Evolutionary conservation across 2,888 invertebrate species (phyloP).

Genomic region (Amphipoea lucens): DNA sequence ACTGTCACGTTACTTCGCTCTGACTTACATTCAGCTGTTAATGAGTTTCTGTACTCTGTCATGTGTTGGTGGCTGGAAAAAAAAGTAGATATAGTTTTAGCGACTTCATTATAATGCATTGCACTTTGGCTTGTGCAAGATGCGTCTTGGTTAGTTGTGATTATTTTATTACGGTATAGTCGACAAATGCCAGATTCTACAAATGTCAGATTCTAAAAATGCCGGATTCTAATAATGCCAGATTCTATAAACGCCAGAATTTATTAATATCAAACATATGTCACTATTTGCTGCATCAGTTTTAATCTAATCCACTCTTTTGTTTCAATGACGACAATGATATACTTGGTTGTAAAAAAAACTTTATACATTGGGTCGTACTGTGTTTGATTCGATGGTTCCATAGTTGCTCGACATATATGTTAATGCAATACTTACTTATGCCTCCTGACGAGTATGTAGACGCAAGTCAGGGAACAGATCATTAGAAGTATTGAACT

Average conservation of each 20-base stretch:
- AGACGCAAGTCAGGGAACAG: constrained; percentile 86
- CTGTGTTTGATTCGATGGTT: background rate
- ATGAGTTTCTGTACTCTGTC: constrained; percentile 85
- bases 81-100: background rate
- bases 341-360: background rate
- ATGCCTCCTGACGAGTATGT: constrained; percentile 85
- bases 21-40: constrained; percentile 86
- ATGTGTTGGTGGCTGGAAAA: constrained; percentile 80
- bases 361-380: background rate
- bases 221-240: too few relatives aligned
- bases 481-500: constrained; percentile 86
- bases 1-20: constrained; percentile 84
- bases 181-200: too few relatives aligned
- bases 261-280: too few relatives aligned
- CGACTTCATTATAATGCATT: too few relatives aligned
- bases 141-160: background rate
- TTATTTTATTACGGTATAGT: too few relatives aligned
- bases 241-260: too few relatives aligned
- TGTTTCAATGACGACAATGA: background rate
- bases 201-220: too few relatives aligned
- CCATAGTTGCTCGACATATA: too few relatives aligned
- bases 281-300: background rate
- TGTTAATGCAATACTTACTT: constrained; percentile 76
- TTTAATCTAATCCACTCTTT: too few relatives aligned
- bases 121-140: background rate